Conservation (phyloP, 37 sponge, comb jelly and placozoan genomes). For the Theonella swinhoei region DNA sequence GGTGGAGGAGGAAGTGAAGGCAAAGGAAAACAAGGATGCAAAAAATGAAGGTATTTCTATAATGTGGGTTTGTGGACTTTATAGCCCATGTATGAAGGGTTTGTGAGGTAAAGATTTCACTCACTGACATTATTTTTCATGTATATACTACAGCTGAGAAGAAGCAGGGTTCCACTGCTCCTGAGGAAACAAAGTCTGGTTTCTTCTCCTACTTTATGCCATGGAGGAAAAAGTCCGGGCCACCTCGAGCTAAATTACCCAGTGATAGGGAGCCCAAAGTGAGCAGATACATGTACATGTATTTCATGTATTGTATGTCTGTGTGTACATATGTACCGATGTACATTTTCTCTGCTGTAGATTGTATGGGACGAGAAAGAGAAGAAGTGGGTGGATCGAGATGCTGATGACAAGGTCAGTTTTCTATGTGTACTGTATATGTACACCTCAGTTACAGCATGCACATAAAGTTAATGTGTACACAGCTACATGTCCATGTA, state of each 20-base stretch:
- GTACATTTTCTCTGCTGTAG: slow-evolving; percentile 1
- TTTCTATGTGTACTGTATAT: neutral
- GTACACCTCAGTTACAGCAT: neutral
- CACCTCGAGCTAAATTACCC: neutral
- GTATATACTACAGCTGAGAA: too few relatives aligned
- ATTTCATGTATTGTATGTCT: neutral
- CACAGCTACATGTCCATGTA: neutral
- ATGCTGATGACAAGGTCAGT: slow-evolving; percentile 59
- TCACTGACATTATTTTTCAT: too few relatives aligned
- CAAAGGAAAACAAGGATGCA: neutral
- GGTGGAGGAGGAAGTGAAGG: neutral
- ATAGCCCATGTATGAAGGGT: too few relatives aligned
- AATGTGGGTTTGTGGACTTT: too few relatives aligned
- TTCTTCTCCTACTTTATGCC: neutral
- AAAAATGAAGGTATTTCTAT: neutral
- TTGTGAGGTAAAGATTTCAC: too few relatives aligned
- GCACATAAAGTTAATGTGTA: neutral
- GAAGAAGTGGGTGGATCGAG: slow-evolving; percentile 65
- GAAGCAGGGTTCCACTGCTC: too few relatives aligned
- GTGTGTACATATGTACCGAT: neutral
- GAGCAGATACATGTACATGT: neutral
- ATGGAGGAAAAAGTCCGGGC: neutral
- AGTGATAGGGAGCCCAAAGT: neutral
- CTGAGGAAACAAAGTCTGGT: neutral
- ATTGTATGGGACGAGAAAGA: slow-evolving; percentile 71